These are phyloP conservation scores for Hemicrepidius hirtus DNA, from an alignment of 2,888 invertebrate species.

Conservation along the genomic window DNA sequence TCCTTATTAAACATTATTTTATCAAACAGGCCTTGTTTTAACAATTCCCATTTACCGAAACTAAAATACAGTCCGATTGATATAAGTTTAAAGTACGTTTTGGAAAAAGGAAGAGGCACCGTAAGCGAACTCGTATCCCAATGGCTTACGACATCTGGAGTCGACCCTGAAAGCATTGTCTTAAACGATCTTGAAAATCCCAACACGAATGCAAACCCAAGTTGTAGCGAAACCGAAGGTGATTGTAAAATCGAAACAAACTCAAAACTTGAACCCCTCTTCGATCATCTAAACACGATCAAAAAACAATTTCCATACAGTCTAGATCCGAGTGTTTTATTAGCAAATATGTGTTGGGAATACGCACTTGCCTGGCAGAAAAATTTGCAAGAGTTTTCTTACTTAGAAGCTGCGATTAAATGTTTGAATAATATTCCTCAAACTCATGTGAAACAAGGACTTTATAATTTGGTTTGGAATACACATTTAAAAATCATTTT, in stretches of 20 bases:
- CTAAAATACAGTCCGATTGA: slow-evolving; percentile 75
- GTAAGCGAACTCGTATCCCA: slow-evolving; percentile 91
- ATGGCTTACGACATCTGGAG: slow-evolving; percentile 86
- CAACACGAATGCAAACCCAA: slow-evolving; percentile 57
- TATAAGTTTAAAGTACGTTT: slow-evolving; percentile 80
- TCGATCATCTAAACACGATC: slow-evolving; percentile 79
- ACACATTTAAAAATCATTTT: slow-evolving; percentile 89
- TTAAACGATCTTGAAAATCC: slow-evolving; percentile 76
- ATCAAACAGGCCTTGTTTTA: slow-evolving; percentile 72
- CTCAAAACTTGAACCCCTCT: slow-evolving; percentile 70
- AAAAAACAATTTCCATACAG: slow-evolving; percentile 91
- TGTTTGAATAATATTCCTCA: slow-evolving; percentile 82
- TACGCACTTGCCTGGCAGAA: slow-evolving; percentile 92
- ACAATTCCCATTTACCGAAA: slow-evolving; percentile 73
- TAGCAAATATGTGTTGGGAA: slow-evolving; percentile 94
- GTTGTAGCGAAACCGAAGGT: slow-evolving; percentile 47
- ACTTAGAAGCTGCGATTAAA: slow-evolving; percentile 82
- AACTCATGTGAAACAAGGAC: slow-evolving; percentile 83
- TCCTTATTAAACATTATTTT: slow-evolving; percentile 85
- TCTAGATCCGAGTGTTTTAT: slow-evolving; percentile 83
- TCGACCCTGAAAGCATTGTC: slow-evolving; percentile 79
- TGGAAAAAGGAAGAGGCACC: slow-evolving; percentile 84
- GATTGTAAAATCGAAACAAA: slow-evolving; percentile 30
- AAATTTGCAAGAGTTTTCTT: slow-evolving; percentile 78
- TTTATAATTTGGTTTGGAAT: slow-evolving; percentile 91